Conservation (phyloP, 2,888 invertebrate genomes). For the Scaptomyza cyrtandrae region DNA sequence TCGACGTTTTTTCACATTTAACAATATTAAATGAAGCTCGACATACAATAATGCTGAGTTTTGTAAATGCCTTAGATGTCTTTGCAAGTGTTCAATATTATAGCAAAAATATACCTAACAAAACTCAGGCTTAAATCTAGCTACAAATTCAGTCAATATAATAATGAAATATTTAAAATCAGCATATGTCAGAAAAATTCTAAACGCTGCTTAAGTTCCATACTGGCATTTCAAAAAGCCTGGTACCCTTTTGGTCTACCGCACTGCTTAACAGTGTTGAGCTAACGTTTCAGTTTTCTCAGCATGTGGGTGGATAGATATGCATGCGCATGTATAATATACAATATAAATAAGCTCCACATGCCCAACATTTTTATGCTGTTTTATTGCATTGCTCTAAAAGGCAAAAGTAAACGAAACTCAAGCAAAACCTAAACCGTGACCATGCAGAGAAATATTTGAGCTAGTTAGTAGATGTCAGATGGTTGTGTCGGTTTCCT, state of each 20-base stretch:
- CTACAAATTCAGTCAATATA: too few species aligned
- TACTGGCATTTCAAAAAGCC: too few species aligned
- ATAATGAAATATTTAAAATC: background rate
- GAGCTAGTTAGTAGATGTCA: background rate
- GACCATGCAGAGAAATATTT: conserved; percentile 23
- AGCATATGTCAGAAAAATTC: background rate
- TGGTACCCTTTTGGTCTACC: conserved; percentile 16
- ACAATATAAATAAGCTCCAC: conserved; percentile 72
- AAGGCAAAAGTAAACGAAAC: conserved; percentile 55
- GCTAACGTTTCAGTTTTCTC: background rate
- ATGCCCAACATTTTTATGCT: conserved; percentile 77
- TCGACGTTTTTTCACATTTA: background rate
- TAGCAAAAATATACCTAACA: background rate
- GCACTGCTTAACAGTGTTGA: background rate
- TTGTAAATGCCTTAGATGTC: background rate
- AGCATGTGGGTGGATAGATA: background rate
- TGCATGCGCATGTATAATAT: background rate
- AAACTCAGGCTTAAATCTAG: background rate
- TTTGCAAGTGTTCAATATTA: too few species aligned
- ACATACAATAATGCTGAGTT: background rate
- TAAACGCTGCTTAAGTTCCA: background rate
- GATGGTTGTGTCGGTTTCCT: conserved; percentile 3
- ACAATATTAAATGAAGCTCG: background rate
- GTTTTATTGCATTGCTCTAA: conserved; percentile 74
- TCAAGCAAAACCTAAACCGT: conserved; percentile 38